Evolutionary conservation across 2,113 vertebrate species (phyloP).

Genomic region (Megaceryle torquata): DNA sequence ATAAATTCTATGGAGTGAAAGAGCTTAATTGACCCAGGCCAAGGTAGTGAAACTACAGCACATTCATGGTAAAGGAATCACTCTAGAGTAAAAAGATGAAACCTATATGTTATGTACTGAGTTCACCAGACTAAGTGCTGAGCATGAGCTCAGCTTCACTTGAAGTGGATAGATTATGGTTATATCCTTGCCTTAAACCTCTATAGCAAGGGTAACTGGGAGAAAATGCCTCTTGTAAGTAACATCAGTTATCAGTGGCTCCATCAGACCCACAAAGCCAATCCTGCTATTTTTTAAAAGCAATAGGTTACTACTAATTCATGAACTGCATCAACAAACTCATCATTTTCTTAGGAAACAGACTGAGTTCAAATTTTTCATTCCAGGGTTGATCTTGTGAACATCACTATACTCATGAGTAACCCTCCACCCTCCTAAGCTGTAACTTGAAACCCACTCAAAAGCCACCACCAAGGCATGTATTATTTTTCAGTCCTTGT

Average conservation of each 20-base stretch:
- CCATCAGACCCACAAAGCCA: not conserved
- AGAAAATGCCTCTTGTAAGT: not conserved
- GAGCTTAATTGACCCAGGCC: not conserved
- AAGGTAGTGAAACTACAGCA: not conserved
- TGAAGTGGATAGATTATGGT: not conserved
- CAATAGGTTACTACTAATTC: not conserved
- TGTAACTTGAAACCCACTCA: not conserved
- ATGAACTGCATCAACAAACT: not conserved
- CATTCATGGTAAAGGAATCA: not conserved
- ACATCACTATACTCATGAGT: not conserved
- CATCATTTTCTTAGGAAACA: not conserved
- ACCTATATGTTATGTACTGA: not conserved
- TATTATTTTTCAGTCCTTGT: not conserved
- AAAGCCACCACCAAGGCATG: not conserved
- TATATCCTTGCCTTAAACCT: not conserved
- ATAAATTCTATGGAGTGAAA: not conserved
- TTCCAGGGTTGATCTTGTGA: not conserved
- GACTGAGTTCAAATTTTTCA: not conserved
- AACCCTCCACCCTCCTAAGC: accelerated
- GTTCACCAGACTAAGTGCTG: not conserved
- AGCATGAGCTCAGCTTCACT: not conserved
- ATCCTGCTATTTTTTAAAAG: not conserved
- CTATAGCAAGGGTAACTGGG: not conserved
- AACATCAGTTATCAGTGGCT: not conserved
- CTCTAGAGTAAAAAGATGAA: not conserved